Conservation (phyloP, 2,113 vertebrate species). For the Tautogolabrus adspersus region DNA sequence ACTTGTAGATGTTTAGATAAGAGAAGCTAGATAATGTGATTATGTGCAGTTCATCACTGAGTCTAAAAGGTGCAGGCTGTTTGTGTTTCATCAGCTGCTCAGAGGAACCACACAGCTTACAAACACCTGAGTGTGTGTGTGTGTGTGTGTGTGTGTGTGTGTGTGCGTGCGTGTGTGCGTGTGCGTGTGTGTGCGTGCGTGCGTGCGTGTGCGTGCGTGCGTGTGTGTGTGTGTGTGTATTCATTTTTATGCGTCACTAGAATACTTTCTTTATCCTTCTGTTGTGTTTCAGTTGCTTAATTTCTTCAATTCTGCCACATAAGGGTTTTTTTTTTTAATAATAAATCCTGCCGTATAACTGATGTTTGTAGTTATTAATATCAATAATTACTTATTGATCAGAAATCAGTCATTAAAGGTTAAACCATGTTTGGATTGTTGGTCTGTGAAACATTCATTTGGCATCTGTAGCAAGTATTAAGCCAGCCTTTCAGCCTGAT, state of each 20-base stretch:
- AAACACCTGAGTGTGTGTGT: slow-evolving; percentile 77
- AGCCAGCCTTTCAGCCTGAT: no score
- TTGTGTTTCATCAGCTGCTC: slow-evolving; percentile 80
- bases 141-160: slow-evolving; percentile 16
- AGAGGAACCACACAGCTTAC: slow-evolving; percentile 45
- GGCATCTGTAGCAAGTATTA: no score
- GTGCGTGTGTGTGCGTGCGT: no score
- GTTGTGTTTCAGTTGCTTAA: neutral
- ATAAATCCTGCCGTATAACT: no score
- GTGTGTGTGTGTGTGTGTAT: slow-evolving; percentile 13
- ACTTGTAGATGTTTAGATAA: slow-evolving; percentile 82
- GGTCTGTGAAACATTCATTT: no score
- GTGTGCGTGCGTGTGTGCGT: slow-evolving; percentile 11
- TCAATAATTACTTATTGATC: no score
- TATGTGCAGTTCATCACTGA: slow-evolving; percentile 59
- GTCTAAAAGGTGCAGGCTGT: slow-evolving; percentile 60
- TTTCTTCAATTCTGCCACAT: neutral
- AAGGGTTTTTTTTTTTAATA: no score
- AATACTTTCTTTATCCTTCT: slow-evolving; percentile 13
- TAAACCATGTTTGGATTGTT: no score
- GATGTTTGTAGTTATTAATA: no score
- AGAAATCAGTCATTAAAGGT: no score
- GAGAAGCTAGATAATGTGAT: slow-evolving; percentile 67
- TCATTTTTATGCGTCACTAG: neutral
- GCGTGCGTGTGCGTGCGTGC: no score